These are phyloP conservation scores for Helarctos malayanus DNA, from an alignment of 2,797 vertebrate genomes.

Conservation along the genomic window DNA sequence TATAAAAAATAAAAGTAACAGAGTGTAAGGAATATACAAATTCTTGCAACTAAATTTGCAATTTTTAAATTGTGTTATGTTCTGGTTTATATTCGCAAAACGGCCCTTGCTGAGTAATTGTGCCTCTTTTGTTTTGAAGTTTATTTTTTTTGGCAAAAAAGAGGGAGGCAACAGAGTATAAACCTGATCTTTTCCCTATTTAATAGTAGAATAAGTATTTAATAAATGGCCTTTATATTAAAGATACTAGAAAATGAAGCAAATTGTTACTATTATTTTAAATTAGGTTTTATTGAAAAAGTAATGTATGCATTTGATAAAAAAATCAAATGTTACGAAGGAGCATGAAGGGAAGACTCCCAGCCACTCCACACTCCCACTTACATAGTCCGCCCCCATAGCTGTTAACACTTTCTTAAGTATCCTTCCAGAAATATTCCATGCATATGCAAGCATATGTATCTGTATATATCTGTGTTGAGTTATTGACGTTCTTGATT, in stretches of 20 bases:
- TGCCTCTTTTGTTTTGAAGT: conserved; percentile 52
- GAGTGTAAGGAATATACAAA: conserved; percentile 12
- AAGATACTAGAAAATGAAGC: conserved; percentile 63
- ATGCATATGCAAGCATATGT: neutral
- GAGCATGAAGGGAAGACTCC: neutral
- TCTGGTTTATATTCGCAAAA: conserved; percentile 16
- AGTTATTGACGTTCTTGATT: neutral
- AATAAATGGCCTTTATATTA: conserved; percentile 58
- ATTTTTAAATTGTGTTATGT: conserved; percentile 5
- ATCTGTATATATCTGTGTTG: neutral
- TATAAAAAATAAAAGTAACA: conserved; percentile 56
- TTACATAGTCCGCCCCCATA: neutral
- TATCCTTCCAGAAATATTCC: conserved; percentile 28
- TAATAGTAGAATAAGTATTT: conserved; percentile 34
- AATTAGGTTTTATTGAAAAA: conserved; percentile 50
- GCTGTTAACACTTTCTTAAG: conserved; percentile 37
- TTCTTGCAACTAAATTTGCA: conserved; percentile 38
- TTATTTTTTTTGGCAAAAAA: conserved; percentile 54
- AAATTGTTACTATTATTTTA: conserved; percentile 42
- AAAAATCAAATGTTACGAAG: conserved; percentile 44
- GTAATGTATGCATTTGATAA: neutral
- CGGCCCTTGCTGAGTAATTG: neutral
- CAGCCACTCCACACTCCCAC: neutral
- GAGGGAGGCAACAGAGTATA: neutral
- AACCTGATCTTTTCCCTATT: neutral